phyloP scores from a whole-genome alignment of 2,888 invertebrate genomes.

The Lithophane ornitopus region DNA sequence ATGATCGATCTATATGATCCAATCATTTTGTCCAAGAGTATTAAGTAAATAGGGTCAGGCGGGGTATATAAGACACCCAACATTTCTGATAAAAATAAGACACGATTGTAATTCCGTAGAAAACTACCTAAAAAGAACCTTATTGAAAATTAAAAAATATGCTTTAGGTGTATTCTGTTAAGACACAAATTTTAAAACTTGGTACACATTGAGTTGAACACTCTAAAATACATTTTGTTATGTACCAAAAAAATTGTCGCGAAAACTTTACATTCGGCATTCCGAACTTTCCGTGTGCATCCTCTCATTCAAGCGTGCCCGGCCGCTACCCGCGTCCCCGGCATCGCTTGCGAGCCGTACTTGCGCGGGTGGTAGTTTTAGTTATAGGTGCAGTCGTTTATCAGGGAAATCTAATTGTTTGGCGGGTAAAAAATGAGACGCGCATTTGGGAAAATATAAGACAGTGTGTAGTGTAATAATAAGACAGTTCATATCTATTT shows the following conservation, averaged over 20 bases:
- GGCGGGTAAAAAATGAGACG: background rate
- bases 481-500: background rate
- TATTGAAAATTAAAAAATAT: background rate
- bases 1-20: background rate
- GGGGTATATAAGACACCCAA: too few relatives aligned
- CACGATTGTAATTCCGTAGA: background rate
- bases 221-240: too few relatives aligned
- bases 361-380: background rate
- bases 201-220: too few relatives aligned
- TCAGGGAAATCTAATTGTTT: background rate
- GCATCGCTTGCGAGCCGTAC: background rate
- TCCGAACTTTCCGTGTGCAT: too few relatives aligned
- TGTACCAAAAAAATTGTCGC: too few relatives aligned
- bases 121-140: background rate
- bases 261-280: too few relatives aligned
- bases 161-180: background rate
- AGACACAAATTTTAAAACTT: too few relatives aligned
- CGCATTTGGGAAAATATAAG: background rate
- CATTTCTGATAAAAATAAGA: slow-evolving; percentile 1
- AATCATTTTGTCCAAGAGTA: background rate
- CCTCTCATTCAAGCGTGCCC: background rate
- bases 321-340: background rate
- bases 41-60: too few relatives aligned
- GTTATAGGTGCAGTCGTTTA: background rate
- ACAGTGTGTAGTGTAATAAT: background rate